Base-by-base conservation (phyloP, 2,888 invertebrate species). In the Apamea epomidion region DNA sequence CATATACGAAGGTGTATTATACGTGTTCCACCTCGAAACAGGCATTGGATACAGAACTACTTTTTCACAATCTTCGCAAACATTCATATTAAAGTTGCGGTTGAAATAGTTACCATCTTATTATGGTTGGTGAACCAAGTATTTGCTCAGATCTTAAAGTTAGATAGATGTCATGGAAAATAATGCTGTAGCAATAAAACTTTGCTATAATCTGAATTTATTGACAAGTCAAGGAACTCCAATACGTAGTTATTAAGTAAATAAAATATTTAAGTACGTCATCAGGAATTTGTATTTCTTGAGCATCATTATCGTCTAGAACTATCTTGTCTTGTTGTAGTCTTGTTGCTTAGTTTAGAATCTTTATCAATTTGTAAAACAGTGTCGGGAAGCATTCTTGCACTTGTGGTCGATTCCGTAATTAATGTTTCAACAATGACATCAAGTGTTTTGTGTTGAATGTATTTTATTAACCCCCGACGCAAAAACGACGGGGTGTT, bases 41-140 rank as follows among this genome's bases (percentile, higher is more conserved):
- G 16, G 51, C 73, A 65, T 60, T 76, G 64, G n/a, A 64, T 48
- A 58, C 62, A 42, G 65, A 73, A 73, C 67, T 45, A 48, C 37
- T 70, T 48, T 81, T 84, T 74, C 64, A 32, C 37, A 80, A 80
- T 48, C 32, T 68, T 37, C 29, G 51, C 45, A 80, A 68, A 25
- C 45, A 67, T 42, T 75, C 14, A 16, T 54, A 68, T 32, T 65
- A 64, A 10, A 69, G 32, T 69, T 69, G 74, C 60, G 78, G 45
- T 74, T 84, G 64, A 48, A 65, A 81, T 60, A 76, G 62, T 60
- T 48, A 32, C 32, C 16, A 25, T 42, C 37, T 51, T 42, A 60
- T 32, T 69, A 45, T 54, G n/a, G 60, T 51, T 10, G 58, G n/a
- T 51, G 29, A 48, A 68, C 54, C 21, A 67, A 67, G 29, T 37